Evolutionary conservation across 1,140 invertebrate species (phyloP), one percentile per base, ranked within the genome.

Genomic region (Aphelenchoides avenae): DNA sequence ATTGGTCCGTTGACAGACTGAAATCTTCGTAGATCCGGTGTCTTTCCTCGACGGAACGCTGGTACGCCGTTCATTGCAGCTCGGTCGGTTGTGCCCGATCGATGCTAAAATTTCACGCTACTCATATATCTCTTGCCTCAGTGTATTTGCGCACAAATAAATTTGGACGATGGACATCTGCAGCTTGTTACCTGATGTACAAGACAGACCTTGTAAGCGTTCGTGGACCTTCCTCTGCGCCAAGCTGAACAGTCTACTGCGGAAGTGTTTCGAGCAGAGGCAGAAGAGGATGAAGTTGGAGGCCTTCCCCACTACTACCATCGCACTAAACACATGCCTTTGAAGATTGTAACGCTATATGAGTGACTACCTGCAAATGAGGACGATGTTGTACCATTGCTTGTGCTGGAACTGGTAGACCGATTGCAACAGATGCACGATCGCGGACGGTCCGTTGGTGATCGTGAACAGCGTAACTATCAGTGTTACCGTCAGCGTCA

Each of bases 211-310:
- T n/a, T n/a, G n/a, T n/a, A n/a, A n/a, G n/a, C 33, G 20, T 31
- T 63, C 57, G 54, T 73, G 60, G 13, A 76, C 56, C 34, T 72
- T 74, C 57, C 73, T 76, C 22, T 75, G 63, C 4, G 73, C 69
- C 22, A 73, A 33, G 22, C 52, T 48, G 15, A 73, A 71, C n/a
- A 73, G 54, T 0, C 71, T 60, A 9, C 58, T 41, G 13, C 71
- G 61, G 57, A 73, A 73, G 43, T 72, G 70, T 39, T 73, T 76
- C 13, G 73, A 76, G 15, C 58, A 76, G 11, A 73, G 55, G 50
- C 71, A 73, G 57, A 73, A 73, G 27, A 73, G 49, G 27, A 73
- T 76, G 50, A 73, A 73, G 31, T 73, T 73, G 6, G 70, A 73
- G 4, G 66, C 70, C 42, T 73, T 73, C 20, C 71, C 71, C 42